These are phyloP conservation scores for Nymphalis c-album DNA, from an alignment of 2,888 invertebrate genomes.

Conservation along the genomic window DNA sequence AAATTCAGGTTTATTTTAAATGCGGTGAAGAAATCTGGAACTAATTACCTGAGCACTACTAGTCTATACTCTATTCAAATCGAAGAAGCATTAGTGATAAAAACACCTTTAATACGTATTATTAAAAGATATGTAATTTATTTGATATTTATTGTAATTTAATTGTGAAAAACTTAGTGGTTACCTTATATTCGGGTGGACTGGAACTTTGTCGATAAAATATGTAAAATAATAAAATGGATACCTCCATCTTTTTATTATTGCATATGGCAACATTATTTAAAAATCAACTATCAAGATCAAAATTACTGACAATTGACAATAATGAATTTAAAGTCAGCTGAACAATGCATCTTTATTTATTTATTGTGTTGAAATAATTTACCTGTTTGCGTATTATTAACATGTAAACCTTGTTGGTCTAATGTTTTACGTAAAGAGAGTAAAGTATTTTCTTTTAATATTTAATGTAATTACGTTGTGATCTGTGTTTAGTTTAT, in stretches of 20 bases:
- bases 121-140: too few species aligned
- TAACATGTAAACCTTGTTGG: conserved; percentile 2
- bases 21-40: too few species aligned
- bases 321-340: conserved; percentile 42
- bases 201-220: background rate
- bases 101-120: too few species aligned
- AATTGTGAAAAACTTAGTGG: too few species aligned
- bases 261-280: conserved; percentile 8
- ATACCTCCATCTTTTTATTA: background rate
- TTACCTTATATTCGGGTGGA: background rate
- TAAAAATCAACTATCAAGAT: conserved; percentile 3
- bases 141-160: too few species aligned
- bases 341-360: conserved; percentile 61
- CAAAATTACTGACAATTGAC: conserved; percentile 16
- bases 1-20: too few species aligned
- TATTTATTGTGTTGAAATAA: conserved; percentile 45
- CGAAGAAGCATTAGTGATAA: too few species aligned
- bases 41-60: too few species aligned
- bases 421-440: conserved; percentile 17
- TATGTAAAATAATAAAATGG: too few species aligned
- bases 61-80: too few species aligned
- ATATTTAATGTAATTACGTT: conserved; percentile 24
- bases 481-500: conserved; percentile 38
- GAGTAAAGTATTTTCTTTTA: conserved; percentile 2
- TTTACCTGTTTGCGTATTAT: conserved; percentile 13